These are phyloP conservation scores for Meda fulgida DNA, from an alignment of 2,797 vertebrate genomes.

Conservation along the genomic window DNA sequence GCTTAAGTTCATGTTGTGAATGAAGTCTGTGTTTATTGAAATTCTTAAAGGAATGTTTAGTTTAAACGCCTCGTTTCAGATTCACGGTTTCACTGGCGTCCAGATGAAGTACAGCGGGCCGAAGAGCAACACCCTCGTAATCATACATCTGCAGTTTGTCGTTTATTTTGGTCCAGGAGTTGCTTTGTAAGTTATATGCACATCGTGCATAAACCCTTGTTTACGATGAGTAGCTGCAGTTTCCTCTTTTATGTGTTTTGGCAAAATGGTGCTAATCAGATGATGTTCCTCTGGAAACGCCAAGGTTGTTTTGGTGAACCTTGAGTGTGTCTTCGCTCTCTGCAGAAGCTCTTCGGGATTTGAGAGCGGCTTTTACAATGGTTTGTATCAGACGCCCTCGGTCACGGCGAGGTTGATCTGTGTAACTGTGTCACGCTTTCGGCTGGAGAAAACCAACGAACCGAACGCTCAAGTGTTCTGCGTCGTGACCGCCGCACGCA, in stretches of 20 bases:
- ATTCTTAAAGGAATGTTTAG: conserved; percentile 27
- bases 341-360: conserved; percentile 46
- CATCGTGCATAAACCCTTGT: conserved; percentile 89
- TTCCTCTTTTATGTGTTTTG: conserved; percentile 54
- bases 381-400: conserved; percentile 91
- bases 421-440: neutral
- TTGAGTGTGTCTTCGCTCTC: conserved; percentile 69
- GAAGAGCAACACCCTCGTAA: conserved; percentile 54
- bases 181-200: conserved; percentile 83
- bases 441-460: neutral
- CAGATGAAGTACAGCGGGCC: conserved; percentile 13
- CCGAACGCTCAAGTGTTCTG: neutral
- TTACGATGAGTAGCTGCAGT: conserved; percentile 54
- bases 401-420: neutral
- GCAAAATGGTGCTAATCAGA: conserved; percentile 65
- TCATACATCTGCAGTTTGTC: conserved; percentile 71
- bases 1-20: conserved; percentile 28
- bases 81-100: neutral
- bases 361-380: conserved; percentile 96
- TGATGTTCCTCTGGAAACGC: conserved; percentile 72
- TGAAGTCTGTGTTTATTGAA: conserved; percentile 21
- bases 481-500: neutral
- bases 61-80: neutral
- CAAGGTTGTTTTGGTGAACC: conserved; percentile 90
- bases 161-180: conserved; percentile 31